These are phyloP conservation scores for Oryctolagus cuniculus DNA, from an alignment of 2,113 vertebrate species.

Conservation along the genomic window DNA sequence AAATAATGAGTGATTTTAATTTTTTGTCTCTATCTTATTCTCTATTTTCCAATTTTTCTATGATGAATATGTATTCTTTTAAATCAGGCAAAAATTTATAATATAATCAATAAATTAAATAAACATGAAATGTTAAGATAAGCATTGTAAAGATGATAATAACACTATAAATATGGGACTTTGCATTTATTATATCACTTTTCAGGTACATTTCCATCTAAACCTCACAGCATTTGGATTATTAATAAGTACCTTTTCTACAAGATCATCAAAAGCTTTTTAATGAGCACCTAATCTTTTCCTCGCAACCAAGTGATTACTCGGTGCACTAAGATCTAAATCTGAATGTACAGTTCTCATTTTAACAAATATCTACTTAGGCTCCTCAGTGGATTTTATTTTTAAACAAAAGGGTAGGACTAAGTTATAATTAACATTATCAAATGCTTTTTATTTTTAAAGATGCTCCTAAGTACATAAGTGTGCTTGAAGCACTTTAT, in stretches of 20 bases:
- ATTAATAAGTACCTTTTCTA: constrained; percentile 60
- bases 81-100: background rate
- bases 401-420: constrained; percentile 46
- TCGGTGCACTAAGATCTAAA: constrained; percentile 20
- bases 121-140: constrained; percentile 31
- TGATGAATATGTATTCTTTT: constrained; percentile 31
- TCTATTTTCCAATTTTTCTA: constrained; percentile 47
- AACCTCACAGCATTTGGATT: constrained; percentile 49
- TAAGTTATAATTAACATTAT: constrained; percentile 60
- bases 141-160: constrained; percentile 25
- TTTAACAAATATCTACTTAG: constrained; percentile 65
- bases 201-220: constrained; percentile 51
- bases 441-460: constrained; percentile 48
- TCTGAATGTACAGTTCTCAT: constrained; percentile 57
- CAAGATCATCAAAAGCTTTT: constrained; percentile 66
- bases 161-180: background rate
- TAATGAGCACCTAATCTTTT: constrained; percentile 66
- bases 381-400: constrained; percentile 47
- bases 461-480: constrained; percentile 14
- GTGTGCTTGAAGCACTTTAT: constrained; percentile 34
- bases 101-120: constrained; percentile 43
- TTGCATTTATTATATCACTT: constrained; percentile 45
- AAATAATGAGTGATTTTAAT: background rate
- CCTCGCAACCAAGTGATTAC: constrained; percentile 55
- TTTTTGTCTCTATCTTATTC: background rate